phyloP scores from a whole-genome alignment of 2,888 invertebrate genomes.

The Megalurothrips usitatus region DNA sequence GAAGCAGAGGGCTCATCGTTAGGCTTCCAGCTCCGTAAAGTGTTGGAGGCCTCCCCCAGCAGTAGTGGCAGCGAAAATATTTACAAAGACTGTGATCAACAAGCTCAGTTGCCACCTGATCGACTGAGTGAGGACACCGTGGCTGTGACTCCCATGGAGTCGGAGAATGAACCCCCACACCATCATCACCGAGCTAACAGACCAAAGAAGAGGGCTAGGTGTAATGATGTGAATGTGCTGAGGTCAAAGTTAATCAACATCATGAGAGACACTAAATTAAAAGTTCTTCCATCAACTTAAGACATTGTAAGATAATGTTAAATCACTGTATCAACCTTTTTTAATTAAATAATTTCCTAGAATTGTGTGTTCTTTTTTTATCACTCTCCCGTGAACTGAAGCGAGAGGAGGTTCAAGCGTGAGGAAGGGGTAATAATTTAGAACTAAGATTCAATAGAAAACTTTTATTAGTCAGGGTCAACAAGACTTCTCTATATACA shows the following conservation, averaged over 20 bases:
- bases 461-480: conserved; percentile 20
- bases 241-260: neutral
- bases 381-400: no score
- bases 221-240: neutral
- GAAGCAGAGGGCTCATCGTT: no score
- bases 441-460: neutral
- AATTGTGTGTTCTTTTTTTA: no score
- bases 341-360: no score
- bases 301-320: no score
- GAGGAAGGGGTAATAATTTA: neutral
- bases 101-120: neutral
- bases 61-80: no score
- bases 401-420: no score
- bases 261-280: neutral
- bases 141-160: neutral
- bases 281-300: no score
- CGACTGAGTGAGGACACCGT: neutral
- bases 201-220: neutral
- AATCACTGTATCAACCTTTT: no score
- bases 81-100: no score
- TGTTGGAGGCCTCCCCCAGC: no score
- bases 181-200: neutral
- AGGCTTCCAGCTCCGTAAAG: no score
- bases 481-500: conserved; percentile 7
- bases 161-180: neutral